Conservation (phyloP, 2,113 vertebrate genomes). For the Ophthalmolycus amberensis region DNA sequence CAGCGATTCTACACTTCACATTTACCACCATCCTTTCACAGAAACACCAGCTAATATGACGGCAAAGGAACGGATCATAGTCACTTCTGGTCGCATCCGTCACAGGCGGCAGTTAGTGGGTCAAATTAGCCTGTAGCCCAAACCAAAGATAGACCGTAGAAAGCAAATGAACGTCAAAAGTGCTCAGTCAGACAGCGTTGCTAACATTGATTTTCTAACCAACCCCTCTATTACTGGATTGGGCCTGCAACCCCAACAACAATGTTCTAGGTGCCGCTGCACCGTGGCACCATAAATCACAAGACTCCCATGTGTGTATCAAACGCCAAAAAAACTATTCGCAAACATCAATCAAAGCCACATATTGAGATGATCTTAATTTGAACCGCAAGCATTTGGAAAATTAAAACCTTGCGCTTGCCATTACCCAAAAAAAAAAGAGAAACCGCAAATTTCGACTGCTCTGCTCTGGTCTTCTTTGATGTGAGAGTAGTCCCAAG, state of each 20-base stretch:
- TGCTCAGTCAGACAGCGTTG: conserved; percentile 43
- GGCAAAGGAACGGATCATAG: conserved; percentile 32
- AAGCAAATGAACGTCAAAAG: conserved; percentile 45
- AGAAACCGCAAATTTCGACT: conserved; percentile 77
- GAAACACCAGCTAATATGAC: conserved; percentile 34
- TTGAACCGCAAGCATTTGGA: conserved; percentile 82
- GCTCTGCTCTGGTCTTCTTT: conserved; percentile 74
- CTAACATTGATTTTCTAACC: conserved; percentile 70
- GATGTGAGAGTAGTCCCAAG: conserved; percentile 75
- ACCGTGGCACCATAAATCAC: conserved; percentile 75
- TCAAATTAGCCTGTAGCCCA: conserved; percentile 27
- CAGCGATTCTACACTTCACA: conserved; percentile 36
- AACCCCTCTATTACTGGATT: conserved; percentile 70
- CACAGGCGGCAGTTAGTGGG: conserved; percentile 19
- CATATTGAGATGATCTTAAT: conserved; percentile 84
- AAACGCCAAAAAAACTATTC: conserved; percentile 79
- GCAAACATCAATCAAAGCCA: conserved; percentile 82
- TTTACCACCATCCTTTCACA: conserved; percentile 36
- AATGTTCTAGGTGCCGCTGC: conserved; percentile 66
- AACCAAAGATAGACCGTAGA: conserved; percentile 45
- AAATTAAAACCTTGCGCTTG: conserved; percentile 83
- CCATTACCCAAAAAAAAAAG: conserved; percentile 65
- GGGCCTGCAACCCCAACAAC: conserved; percentile 64
- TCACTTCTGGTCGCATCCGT: conserved; percentile 32
- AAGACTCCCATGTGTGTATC: conserved; percentile 72